Conservation (phyloP, 2,797 vertebrate genomes). For the Sebastes oblongus region DNA sequence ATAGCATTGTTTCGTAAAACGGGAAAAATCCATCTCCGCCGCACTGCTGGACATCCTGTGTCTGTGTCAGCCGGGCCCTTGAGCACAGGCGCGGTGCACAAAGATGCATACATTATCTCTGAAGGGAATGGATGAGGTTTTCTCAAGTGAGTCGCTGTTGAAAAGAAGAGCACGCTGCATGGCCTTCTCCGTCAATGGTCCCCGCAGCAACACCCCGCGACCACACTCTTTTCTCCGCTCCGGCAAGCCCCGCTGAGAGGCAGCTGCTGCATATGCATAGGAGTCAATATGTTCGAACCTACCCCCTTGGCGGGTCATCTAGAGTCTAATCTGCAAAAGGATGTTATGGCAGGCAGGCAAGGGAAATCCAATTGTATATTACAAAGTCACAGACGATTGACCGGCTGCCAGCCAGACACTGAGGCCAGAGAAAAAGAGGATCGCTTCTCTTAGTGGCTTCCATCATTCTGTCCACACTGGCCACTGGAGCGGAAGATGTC, state of each 20-base stretch:
- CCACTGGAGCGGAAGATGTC: slow-evolving; percentile 54
- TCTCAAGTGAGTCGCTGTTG: slow-evolving; percentile 45
- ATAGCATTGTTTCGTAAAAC: slow-evolving; percentile 47
- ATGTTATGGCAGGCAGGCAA: slow-evolving; percentile 48
- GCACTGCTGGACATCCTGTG: slow-evolving; percentile 35
- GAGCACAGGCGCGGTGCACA: not conserved
- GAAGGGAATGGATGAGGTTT: slow-evolving; percentile 52
- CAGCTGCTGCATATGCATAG: slow-evolving; percentile 66
- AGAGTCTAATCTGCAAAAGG: slow-evolving; percentile 63
- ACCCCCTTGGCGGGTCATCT: slow-evolving; percentile 63
- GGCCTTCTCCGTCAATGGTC: slow-evolving; percentile 55
- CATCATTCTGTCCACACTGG: slow-evolving; percentile 64
- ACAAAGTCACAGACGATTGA: slow-evolving; percentile 69
- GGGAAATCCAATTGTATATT: slow-evolving; percentile 64
- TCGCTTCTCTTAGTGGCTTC: slow-evolving; percentile 55
- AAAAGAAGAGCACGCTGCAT: slow-evolving; percentile 33
- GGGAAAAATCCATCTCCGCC: slow-evolving; percentile 44
- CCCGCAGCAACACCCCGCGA: slow-evolving; percentile 36
- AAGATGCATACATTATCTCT: slow-evolving; percentile 54
- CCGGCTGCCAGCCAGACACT: slow-evolving; percentile 56
- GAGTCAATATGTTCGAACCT: slow-evolving; percentile 65
- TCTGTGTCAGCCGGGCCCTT: slow-evolving; percentile 7
- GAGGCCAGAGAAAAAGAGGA: slow-evolving; percentile 46
- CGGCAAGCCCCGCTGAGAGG: slow-evolving; percentile 38
- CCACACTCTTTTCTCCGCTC: slow-evolving; percentile 25